Base-by-base conservation (phyloP, 2,113 vertebrate genomes). In the Bucco capensis region DNA sequence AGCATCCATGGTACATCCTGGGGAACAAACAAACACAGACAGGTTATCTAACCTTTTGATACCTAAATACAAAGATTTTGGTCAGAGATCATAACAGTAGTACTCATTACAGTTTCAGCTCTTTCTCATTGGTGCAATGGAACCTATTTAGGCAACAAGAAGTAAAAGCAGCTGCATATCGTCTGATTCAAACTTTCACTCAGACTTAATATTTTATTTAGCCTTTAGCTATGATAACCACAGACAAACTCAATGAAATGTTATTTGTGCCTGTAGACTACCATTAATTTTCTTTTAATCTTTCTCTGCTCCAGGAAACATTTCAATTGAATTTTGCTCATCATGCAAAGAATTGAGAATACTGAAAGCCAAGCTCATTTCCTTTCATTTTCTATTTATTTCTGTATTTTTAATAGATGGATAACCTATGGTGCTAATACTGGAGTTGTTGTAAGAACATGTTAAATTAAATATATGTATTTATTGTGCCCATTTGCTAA, bases 211-310 rank as follows among this genome's bases (percentile, higher is more conserved):
- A 84, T 94, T 94, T 95, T 62, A 57, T 84, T 83, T 96, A 83
- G 92, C 92, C 92, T 90, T 91, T 62, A 95, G 93, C 92, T 92
- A 76, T 0, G 37, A 78, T 95, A 92, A 93, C 80, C 82, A 90
- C 46, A 87, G 82, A 94, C 78, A 94, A 89, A 91, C 56, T 82
- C 76, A 80, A 15, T 44, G 77, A 95, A 97, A 91, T 23, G 2
- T 89, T 96, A 79, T 94, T 96, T 96, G 56, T 92, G 76, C 86
- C 89, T 8, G 3, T 51, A 89, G 44, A 92, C 66, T 94, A 87
- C 78, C 91, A 97, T 97, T 96, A 95, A 95, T 97, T 97, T 97
- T 96, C 91, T 97, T 97, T 96, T 97, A 95, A 96, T 98, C 90
- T 96, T 96, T 93, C 25, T 94, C 35, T 95, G 94, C 96, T 92